phyloP scores from a whole-genome alignment of 2,113 vertebrate species.

The Callospermophilus lateralis region DNA sequence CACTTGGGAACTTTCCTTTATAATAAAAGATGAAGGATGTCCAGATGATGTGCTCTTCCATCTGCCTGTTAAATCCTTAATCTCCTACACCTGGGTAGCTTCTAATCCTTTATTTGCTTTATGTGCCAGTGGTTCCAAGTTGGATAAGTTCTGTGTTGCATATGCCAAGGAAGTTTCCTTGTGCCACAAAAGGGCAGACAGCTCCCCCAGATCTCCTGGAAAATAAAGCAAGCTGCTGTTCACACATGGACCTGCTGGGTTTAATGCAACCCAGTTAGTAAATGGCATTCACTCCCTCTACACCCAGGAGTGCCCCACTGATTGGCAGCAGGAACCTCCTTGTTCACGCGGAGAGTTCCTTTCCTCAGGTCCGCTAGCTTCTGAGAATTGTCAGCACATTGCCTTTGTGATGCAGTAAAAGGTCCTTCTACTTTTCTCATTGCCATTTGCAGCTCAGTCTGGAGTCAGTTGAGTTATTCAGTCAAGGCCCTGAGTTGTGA shows the following conservation, averaged over 20 bases:
- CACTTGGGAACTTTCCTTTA: conserved; percentile 39
- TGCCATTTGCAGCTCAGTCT: conserved; percentile 51
- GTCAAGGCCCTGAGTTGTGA: not conserved
- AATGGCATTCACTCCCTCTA: conserved; percentile 25
- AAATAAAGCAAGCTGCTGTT: conserved; percentile 55
- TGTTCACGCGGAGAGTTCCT: conserved; percentile 34
- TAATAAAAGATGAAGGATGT: conserved; percentile 59
- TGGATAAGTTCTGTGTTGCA: not conserved
- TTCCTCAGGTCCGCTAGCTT: not conserved
- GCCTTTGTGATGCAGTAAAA: conserved; percentile 41
- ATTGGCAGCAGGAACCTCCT: conserved; percentile 55
- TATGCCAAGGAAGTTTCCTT: conserved; percentile 58
- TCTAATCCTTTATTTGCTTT: conserved; percentile 74
- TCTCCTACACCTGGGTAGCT: conserved; percentile 76
- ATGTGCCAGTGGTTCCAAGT: conserved; percentile 61
- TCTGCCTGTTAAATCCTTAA: conserved; percentile 72
- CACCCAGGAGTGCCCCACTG: conserved; percentile 11
- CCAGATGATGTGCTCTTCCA: conserved; percentile 71
- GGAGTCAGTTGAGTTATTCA: conserved; percentile 40
- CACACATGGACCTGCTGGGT: conserved; percentile 47
- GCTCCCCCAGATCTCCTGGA: not conserved
- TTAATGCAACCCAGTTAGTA: conserved; percentile 63
- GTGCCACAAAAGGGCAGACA: conserved; percentile 12
- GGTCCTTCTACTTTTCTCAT: not conserved
- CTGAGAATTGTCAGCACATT: conserved; percentile 16